These are phyloP conservation scores for Tipula confusa DNA, from an alignment of 2,888 invertebrate genomes.

Conservation along the genomic window DNA sequence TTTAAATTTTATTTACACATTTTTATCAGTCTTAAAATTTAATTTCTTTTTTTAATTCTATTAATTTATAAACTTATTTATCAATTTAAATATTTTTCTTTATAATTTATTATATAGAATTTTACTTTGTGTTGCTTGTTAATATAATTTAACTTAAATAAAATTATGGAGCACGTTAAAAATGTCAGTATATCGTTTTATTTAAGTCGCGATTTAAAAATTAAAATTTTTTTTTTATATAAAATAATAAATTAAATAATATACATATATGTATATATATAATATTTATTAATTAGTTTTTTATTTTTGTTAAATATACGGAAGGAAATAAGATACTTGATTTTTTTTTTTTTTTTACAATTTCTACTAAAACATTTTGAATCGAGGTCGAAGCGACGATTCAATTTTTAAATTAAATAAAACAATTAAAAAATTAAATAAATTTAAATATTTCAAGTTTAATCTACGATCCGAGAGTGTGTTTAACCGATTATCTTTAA, in stretches of 20 bases:
- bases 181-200: background rate
- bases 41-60: background rate
- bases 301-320: background rate
- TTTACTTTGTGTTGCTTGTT: background rate
- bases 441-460: background rate
- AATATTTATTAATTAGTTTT: background rate
- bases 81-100: background rate
- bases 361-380: background rate
- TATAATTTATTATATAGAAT: background rate
- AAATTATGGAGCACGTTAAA: background rate
- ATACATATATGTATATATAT: background rate
- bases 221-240: background rate
- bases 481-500: background rate
- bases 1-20: background rate
- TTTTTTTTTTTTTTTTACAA: background rate
- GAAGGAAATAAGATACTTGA: background rate
- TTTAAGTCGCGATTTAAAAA: background rate
- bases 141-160: background rate
- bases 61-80: background rate
- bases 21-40: constrained; percentile 16
- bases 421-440: constrained; percentile 1
- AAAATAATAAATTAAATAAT: constrained; percentile 5
- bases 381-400: background rate
- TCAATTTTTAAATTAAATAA: background rate
- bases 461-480: background rate